Evolutionary conservation across 2,797 vertebrate species (phyloP).

Genomic region (Rhinogobio ventralis): DNA sequence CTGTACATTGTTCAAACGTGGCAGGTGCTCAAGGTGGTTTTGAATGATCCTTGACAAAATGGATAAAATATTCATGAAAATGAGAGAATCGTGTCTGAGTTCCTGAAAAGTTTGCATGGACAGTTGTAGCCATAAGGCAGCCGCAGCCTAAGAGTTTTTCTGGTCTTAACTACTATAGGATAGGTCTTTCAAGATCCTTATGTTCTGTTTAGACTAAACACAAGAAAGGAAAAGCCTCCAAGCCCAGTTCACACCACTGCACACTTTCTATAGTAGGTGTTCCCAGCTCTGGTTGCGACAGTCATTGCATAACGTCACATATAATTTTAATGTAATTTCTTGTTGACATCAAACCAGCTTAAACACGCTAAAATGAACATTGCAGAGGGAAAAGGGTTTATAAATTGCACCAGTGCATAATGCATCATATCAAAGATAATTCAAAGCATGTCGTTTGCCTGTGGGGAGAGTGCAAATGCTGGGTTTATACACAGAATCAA

Average conservation of each 20-base stretch:
- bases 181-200: neutral
- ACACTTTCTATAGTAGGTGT: neutral
- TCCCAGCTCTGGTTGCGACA: neutral
- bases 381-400: neutral
- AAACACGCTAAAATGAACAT: neutral
- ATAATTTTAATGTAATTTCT: neutral
- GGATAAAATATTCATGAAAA: constrained; percentile 52
- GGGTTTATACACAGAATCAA: neutral
- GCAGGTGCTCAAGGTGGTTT: constrained; percentile 28
- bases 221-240: neutral
- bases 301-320: neutral
- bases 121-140: neutral
- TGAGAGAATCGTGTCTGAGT: neutral
- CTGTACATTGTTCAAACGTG: constrained; percentile 44
- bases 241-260: neutral
- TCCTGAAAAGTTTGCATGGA: constrained; percentile 28
- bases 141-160: neutral
- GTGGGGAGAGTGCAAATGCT: neutral
- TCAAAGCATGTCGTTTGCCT: neutral
- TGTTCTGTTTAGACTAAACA: neutral
- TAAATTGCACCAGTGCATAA: neutral
- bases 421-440: neutral
- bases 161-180: neutral
- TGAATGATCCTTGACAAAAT: constrained; percentile 38
- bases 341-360: neutral